Conservation (phyloP, 2,888 invertebrate species). For the Hedychridium roseum region DNA sequence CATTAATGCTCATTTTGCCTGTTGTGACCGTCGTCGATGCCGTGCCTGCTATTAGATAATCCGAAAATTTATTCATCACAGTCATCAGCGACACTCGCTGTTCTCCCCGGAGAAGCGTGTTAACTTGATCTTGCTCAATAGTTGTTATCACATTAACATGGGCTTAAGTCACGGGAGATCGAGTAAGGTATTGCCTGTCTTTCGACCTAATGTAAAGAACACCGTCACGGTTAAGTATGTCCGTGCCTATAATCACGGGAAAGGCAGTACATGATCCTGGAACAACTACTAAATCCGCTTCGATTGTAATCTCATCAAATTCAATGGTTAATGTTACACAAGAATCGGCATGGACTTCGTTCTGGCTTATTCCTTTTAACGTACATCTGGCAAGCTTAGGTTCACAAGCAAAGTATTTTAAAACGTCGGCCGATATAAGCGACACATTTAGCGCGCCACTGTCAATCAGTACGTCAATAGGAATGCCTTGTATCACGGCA, state of each 20-base stretch:
- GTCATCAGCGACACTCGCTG: background rate
- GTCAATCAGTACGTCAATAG: background rate
- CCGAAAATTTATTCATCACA: background rate
- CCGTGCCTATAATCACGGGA: background rate
- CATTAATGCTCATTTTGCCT: background rate
- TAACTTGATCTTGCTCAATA: background rate
- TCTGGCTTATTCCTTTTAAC: background rate
- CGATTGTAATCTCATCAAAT: background rate
- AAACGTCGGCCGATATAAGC: background rate
- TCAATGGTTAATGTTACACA: background rate
- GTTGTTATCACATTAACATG: too few species aligned
- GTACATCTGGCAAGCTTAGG: background rate
- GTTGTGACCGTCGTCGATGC: background rate
- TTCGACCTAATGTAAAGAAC: background rate
- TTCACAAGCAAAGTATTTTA: background rate
- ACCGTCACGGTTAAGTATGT: background rate
- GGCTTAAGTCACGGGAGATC: too few species aligned
- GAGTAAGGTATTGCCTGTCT: background rate
- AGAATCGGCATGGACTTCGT: background rate
- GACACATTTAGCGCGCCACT: background rate
- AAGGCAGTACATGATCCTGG: background rate
- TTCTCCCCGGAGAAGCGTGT: background rate
- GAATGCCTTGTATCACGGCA: background rate
- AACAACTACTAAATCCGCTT: background rate
- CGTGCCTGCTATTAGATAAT: background rate